phyloP scores from a whole-genome alignment of 2,888 invertebrate genomes.

The Lithophane semibrunnea region DNA sequence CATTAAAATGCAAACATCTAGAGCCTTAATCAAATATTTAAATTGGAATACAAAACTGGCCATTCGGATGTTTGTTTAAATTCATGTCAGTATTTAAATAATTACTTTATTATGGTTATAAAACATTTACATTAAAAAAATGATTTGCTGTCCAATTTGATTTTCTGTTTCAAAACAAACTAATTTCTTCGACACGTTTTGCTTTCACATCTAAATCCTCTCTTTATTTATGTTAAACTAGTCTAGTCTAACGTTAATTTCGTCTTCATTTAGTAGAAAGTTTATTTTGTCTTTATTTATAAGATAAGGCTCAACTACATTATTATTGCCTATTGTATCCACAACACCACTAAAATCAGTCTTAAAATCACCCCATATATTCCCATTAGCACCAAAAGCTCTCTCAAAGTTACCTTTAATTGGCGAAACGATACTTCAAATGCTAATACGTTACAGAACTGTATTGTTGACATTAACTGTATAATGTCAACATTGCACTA shows the following conservation, averaged over 20 bases:
- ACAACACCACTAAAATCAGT: slow-evolving; percentile 5
- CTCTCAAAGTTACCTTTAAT: slow-evolving; percentile 45
- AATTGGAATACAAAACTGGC: slow-evolving; percentile 57
- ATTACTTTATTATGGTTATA: slow-evolving; percentile 44
- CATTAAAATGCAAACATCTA: slow-evolving; percentile 62
- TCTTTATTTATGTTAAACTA: background rate
- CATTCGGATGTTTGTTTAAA: slow-evolving; percentile 59
- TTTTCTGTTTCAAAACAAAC: slow-evolving; percentile 23
- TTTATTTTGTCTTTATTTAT: background rate
- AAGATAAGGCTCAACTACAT: background rate
- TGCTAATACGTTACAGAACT: slow-evolving; percentile 37
- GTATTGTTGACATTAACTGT: slow-evolving; percentile 56
- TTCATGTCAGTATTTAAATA: slow-evolving; percentile 52
- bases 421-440: slow-evolving; percentile 55
- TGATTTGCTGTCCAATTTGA: slow-evolving; percentile 23
- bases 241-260: background rate
- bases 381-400: slow-evolving; percentile 26
- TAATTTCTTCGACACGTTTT: slow-evolving; percentile 20
- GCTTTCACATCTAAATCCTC: slow-evolving; percentile 24
- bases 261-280: background rate
- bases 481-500: slow-evolving; percentile 58
- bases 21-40: slow-evolving; percentile 66
- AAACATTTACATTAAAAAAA: slow-evolving; percentile 41
- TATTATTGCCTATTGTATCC: background rate
- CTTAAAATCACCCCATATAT: slow-evolving; percentile 20